Evolutionary conservation across 2,113 vertebrate genomes (phyloP).

Genomic region (Romanogobio albipinnatus): DNA sequence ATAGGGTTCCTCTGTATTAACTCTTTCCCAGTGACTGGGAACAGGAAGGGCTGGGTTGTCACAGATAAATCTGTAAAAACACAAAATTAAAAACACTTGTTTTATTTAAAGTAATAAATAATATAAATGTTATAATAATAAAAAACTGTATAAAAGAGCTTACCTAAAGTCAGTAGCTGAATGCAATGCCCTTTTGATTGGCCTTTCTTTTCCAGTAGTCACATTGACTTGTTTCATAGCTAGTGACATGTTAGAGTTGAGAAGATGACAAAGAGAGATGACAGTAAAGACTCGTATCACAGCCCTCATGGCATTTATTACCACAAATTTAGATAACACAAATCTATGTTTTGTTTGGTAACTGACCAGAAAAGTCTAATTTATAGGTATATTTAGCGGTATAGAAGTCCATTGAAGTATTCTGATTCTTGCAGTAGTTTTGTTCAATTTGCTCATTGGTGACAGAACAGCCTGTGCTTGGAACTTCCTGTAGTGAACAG

Average conservation of each 20-base stretch:
- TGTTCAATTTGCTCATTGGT: slow-evolving; percentile 94
- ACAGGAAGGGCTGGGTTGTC: slow-evolving; percentile 91
- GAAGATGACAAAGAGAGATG: background rate
- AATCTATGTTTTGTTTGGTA: background rate
- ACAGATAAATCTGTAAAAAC: slow-evolving; percentile 87
- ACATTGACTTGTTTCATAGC: slow-evolving; percentile 92
- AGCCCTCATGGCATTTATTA: background rate
- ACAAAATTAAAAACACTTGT: background rate
- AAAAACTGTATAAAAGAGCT: slow-evolving; percentile 29
- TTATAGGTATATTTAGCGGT: slow-evolving; percentile 94
- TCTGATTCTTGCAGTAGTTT: slow-evolving; percentile 87
- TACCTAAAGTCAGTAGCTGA: slow-evolving; percentile 93
- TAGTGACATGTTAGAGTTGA: background rate
- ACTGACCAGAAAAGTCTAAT: slow-evolving; percentile 88
- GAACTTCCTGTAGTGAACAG: slow-evolving; percentile 80
- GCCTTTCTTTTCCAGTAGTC: slow-evolving; percentile 89
- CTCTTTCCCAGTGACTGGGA: slow-evolving; percentile 92
- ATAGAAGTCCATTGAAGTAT: slow-evolving; percentile 87
- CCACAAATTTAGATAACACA: background rate
- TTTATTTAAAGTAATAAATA: background rate
- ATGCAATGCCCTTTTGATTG: slow-evolving; percentile 91
- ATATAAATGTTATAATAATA: background rate
- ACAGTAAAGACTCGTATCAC: background rate
- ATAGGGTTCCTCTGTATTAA: slow-evolving; percentile 89
- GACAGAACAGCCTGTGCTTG: slow-evolving; percentile 87